Evolutionary conservation across 2,113 vertebrate species (phyloP).

Genomic region (Atractosteus spatula): DNA sequence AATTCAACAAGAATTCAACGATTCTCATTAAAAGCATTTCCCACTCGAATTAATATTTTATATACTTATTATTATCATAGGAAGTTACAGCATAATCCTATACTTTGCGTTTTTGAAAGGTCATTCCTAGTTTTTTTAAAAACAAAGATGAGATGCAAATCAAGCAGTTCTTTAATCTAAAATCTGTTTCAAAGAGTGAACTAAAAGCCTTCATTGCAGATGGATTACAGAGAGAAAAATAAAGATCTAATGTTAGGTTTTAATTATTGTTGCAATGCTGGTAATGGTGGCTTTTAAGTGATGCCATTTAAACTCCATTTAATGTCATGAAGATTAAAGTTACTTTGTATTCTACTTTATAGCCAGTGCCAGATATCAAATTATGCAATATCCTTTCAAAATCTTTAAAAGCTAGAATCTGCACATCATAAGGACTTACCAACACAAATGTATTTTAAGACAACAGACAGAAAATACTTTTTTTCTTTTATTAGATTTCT

Average conservation of each 20-base stretch:
- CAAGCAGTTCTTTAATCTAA: conserved; percentile 4
- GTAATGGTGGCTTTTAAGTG: conserved; percentile 45
- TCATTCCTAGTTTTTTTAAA: too few species aligned
- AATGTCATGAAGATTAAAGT: conserved; percentile 40
- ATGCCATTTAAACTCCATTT: conserved; percentile 35
- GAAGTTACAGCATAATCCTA: too few species aligned
- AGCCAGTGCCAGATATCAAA: conserved; percentile 35
- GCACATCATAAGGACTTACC: not conserved
- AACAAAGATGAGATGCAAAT: conserved; percentile 17
- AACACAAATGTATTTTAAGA: too few species aligned
- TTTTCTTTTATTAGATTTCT: too few species aligned
- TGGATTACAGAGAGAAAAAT: conserved; percentile 28
- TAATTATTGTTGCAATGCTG: conserved; percentile 26
- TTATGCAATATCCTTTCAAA: conserved; percentile 29
- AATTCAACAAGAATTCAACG: too few species aligned
- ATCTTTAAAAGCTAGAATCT: conserved; percentile 11
- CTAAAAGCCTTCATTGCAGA: not conserved
- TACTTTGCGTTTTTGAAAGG: too few species aligned
- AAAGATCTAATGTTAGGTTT: conserved; percentile 29
- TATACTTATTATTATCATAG: too few species aligned
- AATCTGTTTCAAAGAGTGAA: conserved; percentile 9
- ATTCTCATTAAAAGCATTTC: too few species aligned
- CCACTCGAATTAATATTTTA: too few species aligned
- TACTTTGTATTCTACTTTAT: conserved; percentile 24
- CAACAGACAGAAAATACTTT: too few species aligned